Conservation (phyloP, 2,888 invertebrate species). For the Brassicogethes aeneus region DNA sequence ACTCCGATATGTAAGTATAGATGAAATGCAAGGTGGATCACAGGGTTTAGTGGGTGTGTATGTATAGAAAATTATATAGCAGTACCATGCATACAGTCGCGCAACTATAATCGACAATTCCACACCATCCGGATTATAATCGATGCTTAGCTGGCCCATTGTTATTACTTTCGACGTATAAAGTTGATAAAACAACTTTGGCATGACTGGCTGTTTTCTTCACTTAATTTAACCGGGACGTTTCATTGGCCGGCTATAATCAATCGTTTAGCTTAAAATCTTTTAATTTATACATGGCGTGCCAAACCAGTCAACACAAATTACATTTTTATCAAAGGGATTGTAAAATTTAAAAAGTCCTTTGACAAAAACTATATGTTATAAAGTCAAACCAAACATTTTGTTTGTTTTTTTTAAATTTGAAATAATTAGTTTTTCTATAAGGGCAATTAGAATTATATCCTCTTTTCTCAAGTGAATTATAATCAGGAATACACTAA, state of each 20-base stretch:
- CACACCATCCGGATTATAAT: constrained; percentile 14
- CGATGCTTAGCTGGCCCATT: constrained; percentile 21
- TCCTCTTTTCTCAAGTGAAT: too few species aligned
- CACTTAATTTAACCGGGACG: constrained; percentile 28
- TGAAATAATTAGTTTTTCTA: too few species aligned
- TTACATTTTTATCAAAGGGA: too few species aligned
- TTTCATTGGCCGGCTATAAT: constrained; percentile 26
- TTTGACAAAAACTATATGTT: too few species aligned
- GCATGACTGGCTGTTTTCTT: constrained; percentile 32
- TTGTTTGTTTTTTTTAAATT: too few species aligned
- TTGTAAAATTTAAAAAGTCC: too few species aligned
- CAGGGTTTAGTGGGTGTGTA: constrained; percentile 27
- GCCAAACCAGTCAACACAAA: too few species aligned
- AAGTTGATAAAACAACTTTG: constrained; percentile 27
- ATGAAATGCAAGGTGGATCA: constrained; percentile 13
- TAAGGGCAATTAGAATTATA: too few species aligned
- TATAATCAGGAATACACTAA: too few species aligned
- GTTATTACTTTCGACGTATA: constrained; percentile 26
- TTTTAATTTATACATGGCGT: constrained; percentile 15
- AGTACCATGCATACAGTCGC: constrained; percentile 23
- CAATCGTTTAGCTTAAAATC: constrained; percentile 14
- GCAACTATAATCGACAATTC: constrained; percentile 18
- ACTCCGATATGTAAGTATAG: constrained; percentile 4
- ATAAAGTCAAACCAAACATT: too few species aligned
- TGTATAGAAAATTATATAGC: constrained; percentile 29